A percentile compares a stretch with the other conserved stretches of the same genome.
These are phyloP conservation scores for Cantharis nigra DNA, from an alignment of 2,888 invertebrate genomes.

Conservation along the genomic window DNA sequence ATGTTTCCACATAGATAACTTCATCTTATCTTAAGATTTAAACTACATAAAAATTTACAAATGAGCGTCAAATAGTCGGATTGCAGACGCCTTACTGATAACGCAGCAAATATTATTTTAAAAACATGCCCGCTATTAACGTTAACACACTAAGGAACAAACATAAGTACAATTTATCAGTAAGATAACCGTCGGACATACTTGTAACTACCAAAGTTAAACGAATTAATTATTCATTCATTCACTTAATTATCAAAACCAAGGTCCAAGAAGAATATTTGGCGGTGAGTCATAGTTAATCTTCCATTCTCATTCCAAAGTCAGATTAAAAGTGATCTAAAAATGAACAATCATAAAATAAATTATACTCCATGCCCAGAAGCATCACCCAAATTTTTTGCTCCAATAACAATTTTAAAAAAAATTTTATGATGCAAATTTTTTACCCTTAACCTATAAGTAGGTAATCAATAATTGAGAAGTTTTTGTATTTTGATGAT, in stretches of 20 bases:
- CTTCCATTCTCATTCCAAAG: conserved; percentile 28
- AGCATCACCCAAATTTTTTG: neutral
- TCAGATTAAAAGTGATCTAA: conserved; percentile 31
- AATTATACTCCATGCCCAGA: conserved; percentile 2
- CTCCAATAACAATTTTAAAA: neutral
- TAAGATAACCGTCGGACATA: conserved; percentile 19
- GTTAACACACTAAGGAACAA: neutral
- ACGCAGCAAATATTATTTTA: conserved; percentile 11
- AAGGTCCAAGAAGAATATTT: conserved; percentile 37
- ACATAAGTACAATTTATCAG: conserved; percentile 1
- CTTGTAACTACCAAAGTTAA: conserved; percentile 25
- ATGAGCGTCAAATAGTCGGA: neutral
- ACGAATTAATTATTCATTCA: conserved; percentile 34
- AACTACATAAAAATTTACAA: neutral
- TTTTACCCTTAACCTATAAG: neutral
- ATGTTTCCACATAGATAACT: neutral
- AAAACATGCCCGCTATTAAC: neutral
- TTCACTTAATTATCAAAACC: conserved; percentile 37
- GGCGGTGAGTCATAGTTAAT: conserved; percentile 35
- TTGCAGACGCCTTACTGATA: neutral
- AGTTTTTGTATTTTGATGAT: neutral
- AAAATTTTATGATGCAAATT: neutral
- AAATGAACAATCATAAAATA: conserved; percentile 17
- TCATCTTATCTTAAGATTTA: neutral
- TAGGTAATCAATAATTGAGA: neutral